These are phyloP conservation scores for Caenorhabditis tropicalis DNA, from an alignment of 1,140 invertebrate species.

Conservation along the genomic window DNA sequence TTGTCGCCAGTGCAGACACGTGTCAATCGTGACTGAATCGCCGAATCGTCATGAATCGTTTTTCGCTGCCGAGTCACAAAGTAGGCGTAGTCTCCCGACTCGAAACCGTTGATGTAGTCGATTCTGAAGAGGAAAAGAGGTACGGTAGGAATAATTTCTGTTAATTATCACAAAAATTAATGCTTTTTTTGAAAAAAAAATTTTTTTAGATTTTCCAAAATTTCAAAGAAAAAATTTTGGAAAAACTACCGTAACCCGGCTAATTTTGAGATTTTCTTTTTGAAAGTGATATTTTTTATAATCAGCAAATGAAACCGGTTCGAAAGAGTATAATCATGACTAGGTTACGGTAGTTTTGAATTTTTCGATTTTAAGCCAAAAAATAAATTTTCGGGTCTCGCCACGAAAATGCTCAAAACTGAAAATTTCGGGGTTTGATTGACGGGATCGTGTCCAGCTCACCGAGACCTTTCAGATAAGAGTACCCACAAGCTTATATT, in stretches of 20 bases:
- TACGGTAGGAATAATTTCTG: background rate
- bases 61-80: constrained; percentile 71
- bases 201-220: constrained; percentile 48
- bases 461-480: background rate
- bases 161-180: background rate
- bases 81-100: constrained; percentile 67
- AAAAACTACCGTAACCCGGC: no score
- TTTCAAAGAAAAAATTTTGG: background rate
- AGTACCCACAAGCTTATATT: constrained; percentile 23
- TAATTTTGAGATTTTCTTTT: no score
- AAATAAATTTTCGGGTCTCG: background rate
- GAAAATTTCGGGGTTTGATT: background rate
- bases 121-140: constrained; percentile 54
- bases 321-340: no score
- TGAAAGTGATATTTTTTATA: no score
- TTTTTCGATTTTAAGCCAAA: no score
- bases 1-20: constrained; percentile 66
- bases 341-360: no score
- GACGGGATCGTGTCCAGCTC: background rate
- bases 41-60: constrained; percentile 54
- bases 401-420: background rate
- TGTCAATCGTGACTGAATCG: constrained; percentile 64
- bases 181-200: constrained; percentile 8
- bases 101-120: constrained; percentile 70
- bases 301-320: no score